Conservation (phyloP, 2,888 invertebrate species). For the Mythimna pallens region DNA sequence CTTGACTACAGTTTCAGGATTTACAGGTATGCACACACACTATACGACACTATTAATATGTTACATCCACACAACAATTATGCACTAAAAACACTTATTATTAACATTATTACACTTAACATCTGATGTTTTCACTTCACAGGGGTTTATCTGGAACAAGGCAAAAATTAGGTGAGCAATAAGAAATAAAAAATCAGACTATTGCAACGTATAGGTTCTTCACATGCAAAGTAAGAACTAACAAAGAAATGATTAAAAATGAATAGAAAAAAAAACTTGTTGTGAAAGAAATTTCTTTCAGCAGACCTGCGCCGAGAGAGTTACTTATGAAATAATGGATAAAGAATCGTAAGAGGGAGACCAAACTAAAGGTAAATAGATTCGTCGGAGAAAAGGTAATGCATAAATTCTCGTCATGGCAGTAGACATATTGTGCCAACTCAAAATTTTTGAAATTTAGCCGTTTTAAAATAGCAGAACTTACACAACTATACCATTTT, state of each 20-base stretch:
- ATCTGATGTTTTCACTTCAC: constrained; percentile 43
- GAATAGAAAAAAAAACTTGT: too few relatives aligned
- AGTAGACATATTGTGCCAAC: too few relatives aligned
- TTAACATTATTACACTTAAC: constrained; percentile 46
- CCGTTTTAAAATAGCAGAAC: too few relatives aligned
- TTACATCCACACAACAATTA: constrained; percentile 52
- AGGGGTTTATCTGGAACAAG: constrained; percentile 55
- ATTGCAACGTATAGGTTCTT: neutral
- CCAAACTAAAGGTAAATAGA: neutral
- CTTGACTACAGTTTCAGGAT: constrained; percentile 68
- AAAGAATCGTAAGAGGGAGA: neutral
- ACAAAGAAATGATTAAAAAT: neutral
- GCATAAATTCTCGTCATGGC: too few relatives aligned
- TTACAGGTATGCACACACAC: constrained; percentile 47
- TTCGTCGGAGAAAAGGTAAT: neutral
- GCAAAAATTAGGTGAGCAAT: neutral
- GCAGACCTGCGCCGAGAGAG: too few relatives aligned
- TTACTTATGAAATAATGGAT: neutral
- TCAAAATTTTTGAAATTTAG: too few relatives aligned
- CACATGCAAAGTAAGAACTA: neutral
- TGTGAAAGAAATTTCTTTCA: too few relatives aligned
- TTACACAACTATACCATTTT: too few relatives aligned
- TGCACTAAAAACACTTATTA: constrained; percentile 45
- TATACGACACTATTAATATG: constrained; percentile 66
- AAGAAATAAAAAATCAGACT: neutral